phyloP scores from a whole-genome alignment of 2,797 vertebrate species.

The Ceryle rudis region DNA sequence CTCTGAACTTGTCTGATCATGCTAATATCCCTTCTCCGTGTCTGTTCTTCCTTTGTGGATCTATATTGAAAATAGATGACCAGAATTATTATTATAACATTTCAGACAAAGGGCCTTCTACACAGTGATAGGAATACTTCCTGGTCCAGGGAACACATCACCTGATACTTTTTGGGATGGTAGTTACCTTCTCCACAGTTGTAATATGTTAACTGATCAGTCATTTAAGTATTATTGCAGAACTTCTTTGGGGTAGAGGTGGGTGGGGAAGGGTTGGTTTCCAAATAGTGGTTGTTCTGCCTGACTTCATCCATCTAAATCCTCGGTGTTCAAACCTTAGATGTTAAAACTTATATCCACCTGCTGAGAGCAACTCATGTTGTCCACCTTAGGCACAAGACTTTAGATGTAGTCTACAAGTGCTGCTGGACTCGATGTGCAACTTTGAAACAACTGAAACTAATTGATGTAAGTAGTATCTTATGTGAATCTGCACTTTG shows the following conservation, averaged over 20 bases:
- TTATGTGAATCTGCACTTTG: neutral
- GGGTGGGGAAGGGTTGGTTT: neutral
- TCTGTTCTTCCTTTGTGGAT: neutral
- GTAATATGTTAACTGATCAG: neutral
- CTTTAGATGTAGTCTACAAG: neutral
- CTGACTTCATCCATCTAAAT: neutral
- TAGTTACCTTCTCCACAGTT: neutral
- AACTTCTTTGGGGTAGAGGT: neutral
- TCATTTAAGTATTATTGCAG: neutral
- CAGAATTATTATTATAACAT: neutral
- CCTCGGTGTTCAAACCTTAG: neutral
- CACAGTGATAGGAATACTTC: neutral
- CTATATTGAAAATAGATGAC: neutral
- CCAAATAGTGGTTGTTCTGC: neutral
- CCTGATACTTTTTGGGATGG: neutral
- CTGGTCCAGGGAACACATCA: neutral
- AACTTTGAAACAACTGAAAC: neutral
- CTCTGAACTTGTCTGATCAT: neutral
- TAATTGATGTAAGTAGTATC: neutral
- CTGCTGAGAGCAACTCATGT: neutral
- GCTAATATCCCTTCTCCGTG: neutral
- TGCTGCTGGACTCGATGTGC: neutral
- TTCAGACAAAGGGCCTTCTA: neutral
- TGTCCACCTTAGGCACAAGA: neutral
- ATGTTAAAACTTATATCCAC: neutral